Percentiles rank a stretch among this genome's conserved stretches.
These are phyloP conservation scores for Carduelis carduelis DNA, from an alignment of 2,797 vertebrate genomes.

Conservation along the genomic window DNA sequence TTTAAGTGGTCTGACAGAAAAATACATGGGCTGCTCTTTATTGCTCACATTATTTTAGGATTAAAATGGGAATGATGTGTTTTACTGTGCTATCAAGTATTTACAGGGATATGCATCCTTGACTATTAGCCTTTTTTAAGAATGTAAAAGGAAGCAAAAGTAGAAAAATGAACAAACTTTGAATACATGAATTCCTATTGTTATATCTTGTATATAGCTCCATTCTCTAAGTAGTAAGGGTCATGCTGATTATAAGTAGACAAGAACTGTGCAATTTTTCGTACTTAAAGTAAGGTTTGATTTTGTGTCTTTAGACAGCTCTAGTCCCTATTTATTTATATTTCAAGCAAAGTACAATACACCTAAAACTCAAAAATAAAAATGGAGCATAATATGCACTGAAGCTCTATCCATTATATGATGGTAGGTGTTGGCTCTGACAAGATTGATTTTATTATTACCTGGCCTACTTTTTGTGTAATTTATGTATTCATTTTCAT, in stretches of 20 bases:
- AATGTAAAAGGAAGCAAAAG: neutral
- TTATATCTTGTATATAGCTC: neutral
- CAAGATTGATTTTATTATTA: neutral
- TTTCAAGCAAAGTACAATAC: neutral
- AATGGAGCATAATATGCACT: neutral
- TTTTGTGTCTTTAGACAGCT: slow-evolving; percentile 1
- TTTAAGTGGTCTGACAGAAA: neutral
- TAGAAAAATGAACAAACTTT: neutral
- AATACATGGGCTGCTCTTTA: neutral
- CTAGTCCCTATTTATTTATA: neutral
- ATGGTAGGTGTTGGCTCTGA: neutral
- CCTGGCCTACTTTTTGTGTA: neutral
- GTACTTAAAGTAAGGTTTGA: neutral
- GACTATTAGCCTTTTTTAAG: neutral
- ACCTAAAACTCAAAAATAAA: neutral
- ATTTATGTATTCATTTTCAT: neutral
- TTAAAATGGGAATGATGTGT: neutral
- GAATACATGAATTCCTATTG: neutral
- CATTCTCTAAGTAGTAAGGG: neutral
- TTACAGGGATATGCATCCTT: neutral
- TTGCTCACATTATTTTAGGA: neutral
- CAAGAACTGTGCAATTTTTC: neutral
- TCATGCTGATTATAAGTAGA: neutral
- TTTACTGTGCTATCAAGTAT: neutral
- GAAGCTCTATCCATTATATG: neutral